phyloP scores from a whole-genome alignment of 2,888 invertebrate genomes.

The Isoperla grammatica region DNA sequence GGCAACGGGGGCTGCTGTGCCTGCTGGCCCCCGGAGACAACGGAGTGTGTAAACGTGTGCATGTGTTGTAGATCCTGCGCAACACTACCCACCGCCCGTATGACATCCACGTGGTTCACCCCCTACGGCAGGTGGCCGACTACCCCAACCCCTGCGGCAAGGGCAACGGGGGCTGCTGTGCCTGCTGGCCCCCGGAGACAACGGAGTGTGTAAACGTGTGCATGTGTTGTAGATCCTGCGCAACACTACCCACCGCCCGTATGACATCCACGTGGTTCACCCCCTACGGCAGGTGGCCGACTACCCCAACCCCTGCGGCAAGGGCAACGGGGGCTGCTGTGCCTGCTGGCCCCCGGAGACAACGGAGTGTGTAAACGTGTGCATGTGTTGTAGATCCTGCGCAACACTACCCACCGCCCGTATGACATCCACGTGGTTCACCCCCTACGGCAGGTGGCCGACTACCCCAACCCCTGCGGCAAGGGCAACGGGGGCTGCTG shows the following conservation, averaged over 20 bases:
- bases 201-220: too few relatives aligned
- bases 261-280: constrained; percentile 90
- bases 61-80: too few relatives aligned
- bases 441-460: constrained; percentile 74
- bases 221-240: too few relatives aligned
- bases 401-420: constrained; percentile 92
- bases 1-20: constrained; percentile 91
- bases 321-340: constrained; percentile 86
- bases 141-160: constrained; percentile 86
- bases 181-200: constrained; percentile 36
- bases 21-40: constrained; percentile 37
- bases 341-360: constrained; percentile 36
- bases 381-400: too few relatives aligned
- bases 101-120: constrained; percentile 89
- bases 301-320: constrained; percentile 88
- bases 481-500: constrained; percentile 86
- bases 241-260: constrained; percentile 92
- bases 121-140: constrained; percentile 74
- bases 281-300: constrained; percentile 76
- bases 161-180: constrained; percentile 87
- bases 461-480: constrained; percentile 89
- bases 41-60: too few relatives aligned
- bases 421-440: constrained; percentile 93
- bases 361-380: too few relatives aligned
- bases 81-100: constrained; percentile 95